Base-by-base conservation (phyloP, 2,888 invertebrate genomes). In the Beris chalybata region DNA sequence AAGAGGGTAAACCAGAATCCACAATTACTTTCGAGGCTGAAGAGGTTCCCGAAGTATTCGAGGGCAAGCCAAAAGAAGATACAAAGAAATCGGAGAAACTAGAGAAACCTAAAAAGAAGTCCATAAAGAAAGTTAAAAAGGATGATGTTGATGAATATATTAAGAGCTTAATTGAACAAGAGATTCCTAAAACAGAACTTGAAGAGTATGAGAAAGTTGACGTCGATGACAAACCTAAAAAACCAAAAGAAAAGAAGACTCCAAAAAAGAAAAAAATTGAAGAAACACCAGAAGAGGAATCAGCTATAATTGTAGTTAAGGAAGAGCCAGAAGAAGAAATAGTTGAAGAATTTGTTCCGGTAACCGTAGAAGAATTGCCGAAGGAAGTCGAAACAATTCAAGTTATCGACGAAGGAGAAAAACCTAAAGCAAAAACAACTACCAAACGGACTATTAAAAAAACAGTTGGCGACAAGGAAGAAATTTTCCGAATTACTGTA, bases 1-100 rank as follows among this genome's bases (percentile, higher is more conserved):
- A 83, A 67, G 85, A 86, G 74, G 79, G 88, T 11, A 85, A 87
- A 75, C 81, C 87, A 4, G 85, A 84, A 13, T 85, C 88, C 76
- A 74, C 88, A 2, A 85, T 87, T 75, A 84, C 87, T 68, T 82
- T 83, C 12, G 85, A 87, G 74, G 83, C 85, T 61, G 72, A 82
- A 55, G 82, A 85, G 67, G 76, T 76, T 22, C 72, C 76, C 66
- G 73, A 75, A 70, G 77, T 79, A 72, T 75, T 74, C 32, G 31
- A n/a, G 3, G 4, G 3, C 5, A 6, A 3, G 3, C 6, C 76
- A 29, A 70, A 73, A 1, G 80, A 80, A 70, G 76, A 84, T 69
- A 84, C 85, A 73, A 79, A 84, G 3, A 84, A 85, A 73, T 78
- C 87, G 66, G 81, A 85, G 0, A 87, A 84, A 69, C 84, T 85